phyloP scores from a whole-genome alignment of 2,888 invertebrate genomes.

The Drosophila monieri region DNA sequence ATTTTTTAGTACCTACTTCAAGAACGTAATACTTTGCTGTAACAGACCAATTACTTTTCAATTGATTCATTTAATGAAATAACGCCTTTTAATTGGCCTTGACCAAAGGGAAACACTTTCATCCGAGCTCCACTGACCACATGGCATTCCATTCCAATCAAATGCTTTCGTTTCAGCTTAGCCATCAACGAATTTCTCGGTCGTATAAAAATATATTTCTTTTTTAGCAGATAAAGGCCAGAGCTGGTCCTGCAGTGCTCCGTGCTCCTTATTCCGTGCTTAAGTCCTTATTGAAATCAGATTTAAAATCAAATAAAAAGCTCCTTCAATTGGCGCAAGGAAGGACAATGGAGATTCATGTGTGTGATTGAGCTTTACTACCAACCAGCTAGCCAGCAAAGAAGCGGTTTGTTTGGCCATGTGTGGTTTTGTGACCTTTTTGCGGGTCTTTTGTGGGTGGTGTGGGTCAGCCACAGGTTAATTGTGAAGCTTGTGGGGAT shows the following conservation, averaged over 20 bases:
- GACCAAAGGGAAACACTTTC: slow-evolving; percentile 10
- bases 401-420: slow-evolving; percentile 22
- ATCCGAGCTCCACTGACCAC: slow-evolving; percentile 20
- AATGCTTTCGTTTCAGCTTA: slow-evolving; percentile 15
- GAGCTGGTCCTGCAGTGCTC: not conserved
- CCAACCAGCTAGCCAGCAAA: slow-evolving; percentile 15
- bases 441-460: not conserved
- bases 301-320: slow-evolving; percentile 72
- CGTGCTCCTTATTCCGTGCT: slow-evolving; percentile 13
- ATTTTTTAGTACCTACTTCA: no score
- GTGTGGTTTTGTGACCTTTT: slow-evolving; percentile 7
- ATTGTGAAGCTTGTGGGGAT: slow-evolving; percentile 23
- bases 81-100: slow-evolving; percentile 7
- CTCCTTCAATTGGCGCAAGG: slow-evolving; percentile 36
- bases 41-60: not conserved
- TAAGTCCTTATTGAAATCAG: slow-evolving; percentile 56
- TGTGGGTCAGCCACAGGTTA: slow-evolving; percentile 65
- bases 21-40: not conserved
- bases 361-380: slow-evolving; percentile 65
- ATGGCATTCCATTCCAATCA: slow-evolving; percentile 37
- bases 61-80: slow-evolving; percentile 19
- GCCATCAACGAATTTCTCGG: slow-evolving; percentile 22
- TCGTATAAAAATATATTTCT: slow-evolving; percentile 51
- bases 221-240: slow-evolving; percentile 52
- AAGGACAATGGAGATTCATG: slow-evolving; percentile 61